A percentile compares a stretch with the other conserved stretches of the same genome.
These are phyloP conservation scores for Molossus molossus DNA, from an alignment of 2,797 vertebrate genomes.

Conservation along the genomic window DNA sequence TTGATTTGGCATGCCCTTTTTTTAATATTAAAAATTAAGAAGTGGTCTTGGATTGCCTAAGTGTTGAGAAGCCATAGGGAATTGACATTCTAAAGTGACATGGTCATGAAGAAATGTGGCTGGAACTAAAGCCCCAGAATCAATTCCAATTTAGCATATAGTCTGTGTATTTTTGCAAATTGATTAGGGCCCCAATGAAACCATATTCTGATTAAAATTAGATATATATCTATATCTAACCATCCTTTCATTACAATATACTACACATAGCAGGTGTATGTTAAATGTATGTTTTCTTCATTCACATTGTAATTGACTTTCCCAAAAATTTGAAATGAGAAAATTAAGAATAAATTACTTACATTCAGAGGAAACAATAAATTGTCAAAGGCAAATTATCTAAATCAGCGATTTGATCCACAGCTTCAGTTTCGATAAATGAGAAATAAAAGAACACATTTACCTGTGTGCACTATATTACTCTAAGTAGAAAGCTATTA, in stretches of 20 bases:
- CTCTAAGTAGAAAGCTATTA: neutral
- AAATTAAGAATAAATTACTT: neutral
- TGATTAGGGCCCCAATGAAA: neutral
- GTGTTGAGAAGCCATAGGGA: neutral
- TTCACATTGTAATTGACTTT: neutral
- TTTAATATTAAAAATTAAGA: neutral
- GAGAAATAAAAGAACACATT: conserved; percentile 14
- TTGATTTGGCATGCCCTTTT: neutral
- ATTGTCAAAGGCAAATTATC: neutral
- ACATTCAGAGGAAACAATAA: conserved; percentile 24
- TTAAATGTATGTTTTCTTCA: neutral
- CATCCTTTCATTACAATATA: neutral
- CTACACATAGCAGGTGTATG: neutral
- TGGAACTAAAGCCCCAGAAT: neutral
- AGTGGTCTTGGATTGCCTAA: neutral
- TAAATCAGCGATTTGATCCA: neutral
- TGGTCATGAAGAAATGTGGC: neutral
- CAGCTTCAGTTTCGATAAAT: neutral
- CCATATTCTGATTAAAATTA: conserved; percentile 52
- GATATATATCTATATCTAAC: neutral
- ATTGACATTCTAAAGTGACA: neutral
- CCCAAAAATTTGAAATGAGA: conserved; percentile 29
- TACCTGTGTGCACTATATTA: neutral
- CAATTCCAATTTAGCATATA: neutral
- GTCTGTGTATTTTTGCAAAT: neutral